Evolutionary conservation across 2,888 invertebrate genomes (phyloP).

Genomic region (Sabatieria punctata): DNA sequence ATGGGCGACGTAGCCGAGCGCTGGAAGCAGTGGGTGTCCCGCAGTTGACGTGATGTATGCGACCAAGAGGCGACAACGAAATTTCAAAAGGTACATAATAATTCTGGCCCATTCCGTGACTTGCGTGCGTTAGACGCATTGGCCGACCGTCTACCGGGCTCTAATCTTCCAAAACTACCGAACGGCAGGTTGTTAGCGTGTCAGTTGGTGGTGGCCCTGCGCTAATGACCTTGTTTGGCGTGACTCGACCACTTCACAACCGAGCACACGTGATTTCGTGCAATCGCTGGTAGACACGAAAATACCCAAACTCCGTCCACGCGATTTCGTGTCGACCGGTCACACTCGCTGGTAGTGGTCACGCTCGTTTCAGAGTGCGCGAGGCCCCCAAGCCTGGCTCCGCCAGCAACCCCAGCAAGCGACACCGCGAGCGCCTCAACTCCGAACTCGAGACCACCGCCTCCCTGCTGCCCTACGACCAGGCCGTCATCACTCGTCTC

Average conservation of each 20-base stretch:
- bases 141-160: neutral
- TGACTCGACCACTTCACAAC: neutral
- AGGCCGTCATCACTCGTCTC: slow-evolving; percentile 66
- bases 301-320: neutral
- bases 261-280: too few species aligned
- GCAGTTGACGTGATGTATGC: slow-evolving; percentile 4
- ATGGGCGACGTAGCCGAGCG: too few species aligned
- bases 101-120: neutral
- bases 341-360: neutral
- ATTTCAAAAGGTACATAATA: slow-evolving; percentile 5
- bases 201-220: neutral
- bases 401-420: slow-evolving; percentile 71
- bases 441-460: slow-evolving; percentile 94
- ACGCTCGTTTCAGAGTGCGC: neutral
- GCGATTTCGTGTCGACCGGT: neutral
- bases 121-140: neutral
- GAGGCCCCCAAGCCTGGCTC: slow-evolving; percentile 17
- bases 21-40: neutral
- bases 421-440: slow-evolving; percentile 91
- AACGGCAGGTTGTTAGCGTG: neutral
- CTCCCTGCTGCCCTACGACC: slow-evolving; percentile 37
- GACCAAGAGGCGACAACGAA: slow-evolving; percentile 7
- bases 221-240: neutral
- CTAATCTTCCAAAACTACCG: neutral
- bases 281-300: too few species aligned